Conservation (phyloP, 2,888 invertebrate genomes). For the Oxyteleia sp. region DNA sequence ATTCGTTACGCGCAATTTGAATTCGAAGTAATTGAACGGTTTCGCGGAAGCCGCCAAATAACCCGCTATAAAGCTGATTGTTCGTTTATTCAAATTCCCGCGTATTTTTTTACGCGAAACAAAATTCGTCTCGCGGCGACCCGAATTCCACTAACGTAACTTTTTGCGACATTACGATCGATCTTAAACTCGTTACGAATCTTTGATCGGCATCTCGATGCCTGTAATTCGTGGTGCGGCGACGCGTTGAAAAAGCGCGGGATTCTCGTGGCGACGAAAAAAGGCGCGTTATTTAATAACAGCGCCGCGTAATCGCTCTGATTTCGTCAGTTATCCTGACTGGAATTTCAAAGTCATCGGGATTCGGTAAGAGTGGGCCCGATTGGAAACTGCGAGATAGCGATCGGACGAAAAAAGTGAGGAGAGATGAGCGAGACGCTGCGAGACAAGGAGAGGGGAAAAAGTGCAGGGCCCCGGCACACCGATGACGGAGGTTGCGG, state of each 20-base stretch:
- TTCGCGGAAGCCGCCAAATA: slow-evolving; percentile 8
- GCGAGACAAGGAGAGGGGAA: too few species aligned
- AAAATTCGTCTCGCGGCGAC: neutral
- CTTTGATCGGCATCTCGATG: slow-evolving; percentile 14
- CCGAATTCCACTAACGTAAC: neutral
- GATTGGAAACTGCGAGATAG: too few species aligned
- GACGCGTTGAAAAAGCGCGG: slow-evolving; percentile 39
- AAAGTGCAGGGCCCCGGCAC: too few species aligned
- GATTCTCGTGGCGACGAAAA: slow-evolving; percentile 29
- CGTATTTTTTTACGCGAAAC: neutral
- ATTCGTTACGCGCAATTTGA: slow-evolving; percentile 24
- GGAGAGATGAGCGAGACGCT: too few species aligned
- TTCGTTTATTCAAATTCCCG: neutral
- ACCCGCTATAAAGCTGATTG: neutral
- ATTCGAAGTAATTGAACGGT: slow-evolving; percentile 21
- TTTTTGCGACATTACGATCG: neutral
- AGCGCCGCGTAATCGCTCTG: too few species aligned
- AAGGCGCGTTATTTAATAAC: too few species aligned
- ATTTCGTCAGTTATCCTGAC: too few species aligned
- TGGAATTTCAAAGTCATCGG: too few species aligned
- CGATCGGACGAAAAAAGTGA: too few species aligned
- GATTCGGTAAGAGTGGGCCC: too few species aligned
- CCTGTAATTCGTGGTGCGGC: neutral
- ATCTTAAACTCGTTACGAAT: neutral
- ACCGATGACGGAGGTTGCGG: slow-evolving; percentile 70